These are phyloP conservation scores for Colletes collaris DNA, from an alignment of 2,888 invertebrate species.

Conservation along the genomic window DNA sequence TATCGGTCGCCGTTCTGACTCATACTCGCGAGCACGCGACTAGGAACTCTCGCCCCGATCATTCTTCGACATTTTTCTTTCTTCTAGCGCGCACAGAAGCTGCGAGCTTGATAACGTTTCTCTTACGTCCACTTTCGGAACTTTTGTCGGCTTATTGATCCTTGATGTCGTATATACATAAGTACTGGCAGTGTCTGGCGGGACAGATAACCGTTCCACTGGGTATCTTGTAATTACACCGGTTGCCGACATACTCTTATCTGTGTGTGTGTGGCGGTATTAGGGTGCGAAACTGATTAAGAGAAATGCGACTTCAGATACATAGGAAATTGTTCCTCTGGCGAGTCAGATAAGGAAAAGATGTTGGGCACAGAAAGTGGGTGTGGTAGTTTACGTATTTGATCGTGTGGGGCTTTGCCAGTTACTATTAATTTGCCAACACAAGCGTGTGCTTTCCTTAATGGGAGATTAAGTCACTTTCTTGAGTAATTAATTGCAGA, in stretches of 20 bases:
- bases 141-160: slow-evolving; percentile 25
- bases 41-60: slow-evolving; percentile 37
- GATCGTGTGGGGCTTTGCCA: too few species aligned
- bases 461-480: too few species aligned
- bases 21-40: slow-evolving; percentile 12
- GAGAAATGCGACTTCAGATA: neutral
- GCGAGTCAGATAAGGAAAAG: neutral
- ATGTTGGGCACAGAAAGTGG: too few species aligned
- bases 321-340: neutral
- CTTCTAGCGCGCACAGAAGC: neutral
- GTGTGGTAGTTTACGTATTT: too few species aligned
- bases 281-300: slow-evolving; percentile 3
- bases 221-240: slow-evolving; percentile 4
- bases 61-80: slow-evolving; percentile 11
- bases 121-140: slow-evolving; percentile 14
- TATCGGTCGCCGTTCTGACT: slow-evolving; percentile 26
- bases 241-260: neutral
- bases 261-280: neutral
- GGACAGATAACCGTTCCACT: slow-evolving; percentile 5
- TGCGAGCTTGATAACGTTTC: slow-evolving; percentile 22
- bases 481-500: too few species aligned
- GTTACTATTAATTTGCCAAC: too few species aligned
- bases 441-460: too few species aligned
- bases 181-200: neutral
- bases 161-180: neutral